Evolutionary conservation across 2,113 vertebrate species (phyloP).

Genomic region (Xenopus borealis): DNA sequence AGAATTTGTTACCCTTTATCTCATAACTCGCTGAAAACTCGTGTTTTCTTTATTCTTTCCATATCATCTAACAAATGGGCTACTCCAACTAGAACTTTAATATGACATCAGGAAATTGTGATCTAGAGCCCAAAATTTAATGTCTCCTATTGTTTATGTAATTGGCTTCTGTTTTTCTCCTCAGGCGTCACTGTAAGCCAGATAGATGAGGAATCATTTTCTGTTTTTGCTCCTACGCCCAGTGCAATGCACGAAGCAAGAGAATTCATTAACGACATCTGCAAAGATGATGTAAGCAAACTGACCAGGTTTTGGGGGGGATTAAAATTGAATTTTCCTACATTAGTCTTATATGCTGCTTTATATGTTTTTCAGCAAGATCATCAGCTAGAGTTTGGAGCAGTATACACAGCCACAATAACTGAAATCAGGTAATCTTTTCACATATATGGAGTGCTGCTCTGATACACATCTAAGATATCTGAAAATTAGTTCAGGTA

Average conservation of each 20-base stretch:
- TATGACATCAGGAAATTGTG: too few relatives aligned
- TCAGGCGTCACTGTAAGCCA: conserved; percentile 91
- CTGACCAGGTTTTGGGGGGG: neutral
- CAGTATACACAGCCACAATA: conserved; percentile 65
- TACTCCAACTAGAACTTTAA: too few relatives aligned
- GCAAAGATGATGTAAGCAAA: conserved; percentile 87
- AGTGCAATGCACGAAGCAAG: conserved; percentile 90
- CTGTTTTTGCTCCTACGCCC: conserved; percentile 91
- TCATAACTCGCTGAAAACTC: too few relatives aligned
- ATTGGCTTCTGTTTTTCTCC: conserved; percentile 17
- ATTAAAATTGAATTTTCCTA: neutral
- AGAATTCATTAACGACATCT: conserved; percentile 84
- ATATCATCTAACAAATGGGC: too few relatives aligned
- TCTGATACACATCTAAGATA: too few relatives aligned
- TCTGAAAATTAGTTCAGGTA: too few relatives aligned
- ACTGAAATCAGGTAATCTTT: too few relatives aligned
- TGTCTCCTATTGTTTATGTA: too few relatives aligned
- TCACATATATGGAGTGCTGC: too few relatives aligned
- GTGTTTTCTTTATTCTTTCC: too few relatives aligned
- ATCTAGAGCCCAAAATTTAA: too few relatives aligned
- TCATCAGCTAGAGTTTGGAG: conserved; percentile 89
- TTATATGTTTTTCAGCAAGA: conserved; percentile 76
- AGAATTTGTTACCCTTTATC: too few relatives aligned
- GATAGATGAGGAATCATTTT: conserved; percentile 92
- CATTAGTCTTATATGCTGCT: conserved; percentile 22